Evolutionary conservation across 2,797 vertebrate genomes (phyloP).

Genomic region (Danionella dracula): DNA sequence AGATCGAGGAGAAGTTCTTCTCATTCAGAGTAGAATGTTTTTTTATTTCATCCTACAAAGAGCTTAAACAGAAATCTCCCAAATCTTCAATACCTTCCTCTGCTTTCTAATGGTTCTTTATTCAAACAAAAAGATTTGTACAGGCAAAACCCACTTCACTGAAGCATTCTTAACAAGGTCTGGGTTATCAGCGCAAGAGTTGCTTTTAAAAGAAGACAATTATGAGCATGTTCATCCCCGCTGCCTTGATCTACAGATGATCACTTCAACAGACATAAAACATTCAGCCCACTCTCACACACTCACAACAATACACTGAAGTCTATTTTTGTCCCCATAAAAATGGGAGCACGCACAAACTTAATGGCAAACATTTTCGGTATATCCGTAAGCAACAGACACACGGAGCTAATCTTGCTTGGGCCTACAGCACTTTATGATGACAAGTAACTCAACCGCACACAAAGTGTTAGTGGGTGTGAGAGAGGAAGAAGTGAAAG

Average conservation of each 20-base stretch:
- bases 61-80: conserved; percentile 4
- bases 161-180: neutral
- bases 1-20: conserved; percentile 41
- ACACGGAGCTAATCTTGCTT: neutral
- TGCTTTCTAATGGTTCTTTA: neutral
- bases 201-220: neutral
- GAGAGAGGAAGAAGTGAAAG: conserved; percentile 15
- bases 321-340: neutral
- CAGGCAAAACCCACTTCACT: neutral
- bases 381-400: neutral
- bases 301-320: neutral
- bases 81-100: neutral
- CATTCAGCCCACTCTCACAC: neutral
- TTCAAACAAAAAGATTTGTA: neutral
- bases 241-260: neutral
- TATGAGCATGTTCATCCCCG: too few species aligned
- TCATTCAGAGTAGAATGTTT: conserved; percentile 51
- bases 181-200: neutral
- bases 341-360: neutral
- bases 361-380: neutral
- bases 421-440: conserved; percentile 15
- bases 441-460: conserved; percentile 19
- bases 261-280: neutral
- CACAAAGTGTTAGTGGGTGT: conserved; percentile 12
- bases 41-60: conserved; percentile 1